A percentile compares a stretch with the other conserved stretches of the same genome.
Conservation (phyloP, 2,113 vertebrate genomes). For the Hiodon alosoides region DNA sequence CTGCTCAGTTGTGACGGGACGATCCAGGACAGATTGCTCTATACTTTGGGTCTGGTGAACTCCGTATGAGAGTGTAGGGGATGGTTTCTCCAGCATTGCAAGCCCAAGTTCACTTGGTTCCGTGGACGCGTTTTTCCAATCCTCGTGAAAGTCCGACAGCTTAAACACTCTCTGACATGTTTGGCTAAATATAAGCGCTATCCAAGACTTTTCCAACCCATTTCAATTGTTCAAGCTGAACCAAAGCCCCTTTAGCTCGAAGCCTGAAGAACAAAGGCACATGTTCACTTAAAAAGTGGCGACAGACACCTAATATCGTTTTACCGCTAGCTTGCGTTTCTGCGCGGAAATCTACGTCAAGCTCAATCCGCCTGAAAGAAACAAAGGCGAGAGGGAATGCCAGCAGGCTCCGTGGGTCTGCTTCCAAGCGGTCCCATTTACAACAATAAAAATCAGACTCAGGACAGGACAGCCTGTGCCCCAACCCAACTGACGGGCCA, state of each 20-base stretch:
- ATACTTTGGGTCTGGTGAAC: neutral
- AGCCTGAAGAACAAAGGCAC: slow-evolving; percentile 9
- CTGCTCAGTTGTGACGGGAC: neutral
- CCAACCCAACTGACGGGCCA: slow-evolving; percentile 10
- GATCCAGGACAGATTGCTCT: neutral
- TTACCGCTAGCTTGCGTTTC: slow-evolving; percentile 6
- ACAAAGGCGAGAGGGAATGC: neutral
- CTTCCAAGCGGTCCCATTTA: neutral
- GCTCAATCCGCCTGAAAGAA: neutral
- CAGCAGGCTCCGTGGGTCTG: neutral
- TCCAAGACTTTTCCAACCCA: neutral
- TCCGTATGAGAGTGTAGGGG: neutral
- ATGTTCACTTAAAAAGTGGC: slow-evolving; percentile 4
- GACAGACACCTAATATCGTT: slow-evolving; percentile 4
- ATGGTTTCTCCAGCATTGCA: neutral
- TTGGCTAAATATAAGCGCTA: neutral
- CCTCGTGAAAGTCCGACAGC: neutral
- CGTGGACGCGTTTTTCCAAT: neutral
- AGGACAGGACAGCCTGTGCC: neutral
- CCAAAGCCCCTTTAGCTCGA: neutral
- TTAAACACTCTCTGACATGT: neutral
- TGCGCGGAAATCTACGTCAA: slow-evolving; percentile 4
- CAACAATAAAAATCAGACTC: neutral
- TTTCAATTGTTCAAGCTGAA: neutral
- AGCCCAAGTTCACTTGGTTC: neutral